Base-by-base conservation (phyloP, 1,140 invertebrate genomes). In the Planococcus citri region DNA sequence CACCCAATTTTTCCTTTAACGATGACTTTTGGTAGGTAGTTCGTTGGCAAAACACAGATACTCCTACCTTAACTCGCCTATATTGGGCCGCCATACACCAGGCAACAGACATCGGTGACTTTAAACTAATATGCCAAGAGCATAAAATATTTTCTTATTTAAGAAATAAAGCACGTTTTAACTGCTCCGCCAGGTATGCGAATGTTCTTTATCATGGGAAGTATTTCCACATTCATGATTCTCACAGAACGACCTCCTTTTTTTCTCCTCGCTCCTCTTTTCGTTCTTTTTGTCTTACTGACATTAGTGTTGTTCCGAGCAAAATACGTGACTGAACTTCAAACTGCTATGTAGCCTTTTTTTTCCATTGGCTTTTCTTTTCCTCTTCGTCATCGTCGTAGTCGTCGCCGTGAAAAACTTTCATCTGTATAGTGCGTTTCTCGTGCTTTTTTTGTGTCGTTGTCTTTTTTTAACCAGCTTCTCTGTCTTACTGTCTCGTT, bases 271-370 rank as follows among this genome's bases (percentile, higher is more conserved):
- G n/a, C n/a, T n/a, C 33, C 33, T 37, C 14, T 37, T 37, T 51
- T 51, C 17, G 4, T 51, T 51, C 17, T 51, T 51, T 51, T 51
- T 51, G 41, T 51, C 41, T 51, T 51, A 51, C 41, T 51, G 41
- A 51, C 41, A 51, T 64, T 27, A 25, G 21, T 64, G 60, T 24
- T 25, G 25, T 25, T 25, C 60, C 25, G 60, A 25, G 60, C 22
- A 64, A 24, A 64, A 64, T 51, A 51, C 41, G 41, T 51, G 41
- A 51, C 41, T 51, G 41, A 51, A 51, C 41, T 51, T 51, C 41
- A 51, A 51, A 51, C 41, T 51, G 41, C 41, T 51, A 51, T 51
- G 41, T 51, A 51, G 41, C 41, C 17, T 51, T 51, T 51, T 51
- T 51, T 51, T 17, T 51, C 17, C 41, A 9, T 12, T 3, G 12